Evolutionary conservation across 2,888 invertebrate genomes (phyloP), one percentile per base, ranked within the genome.

Genomic region (Actias luna): DNA sequence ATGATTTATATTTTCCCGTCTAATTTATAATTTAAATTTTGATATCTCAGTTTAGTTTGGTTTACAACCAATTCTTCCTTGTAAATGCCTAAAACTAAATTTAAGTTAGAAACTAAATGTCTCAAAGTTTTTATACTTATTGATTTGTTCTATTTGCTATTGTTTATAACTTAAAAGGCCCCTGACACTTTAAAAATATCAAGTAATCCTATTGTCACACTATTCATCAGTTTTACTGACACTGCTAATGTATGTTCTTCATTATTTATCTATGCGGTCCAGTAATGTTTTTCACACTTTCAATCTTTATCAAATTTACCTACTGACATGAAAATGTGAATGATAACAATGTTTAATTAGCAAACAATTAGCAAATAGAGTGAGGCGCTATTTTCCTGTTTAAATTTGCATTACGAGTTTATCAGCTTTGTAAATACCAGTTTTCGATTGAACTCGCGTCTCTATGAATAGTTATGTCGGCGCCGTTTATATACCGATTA

Each of bases 261-360:
- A n/a, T n/a, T 16, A 29, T 27, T 16, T 25, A 52, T 55, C n/a
- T 29, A 74, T 77, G 80, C 29, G 59, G 52, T 55, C 52, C 52
- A 33, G 39, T 31, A 59, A 59, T 63, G 55, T 76, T 79, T 84
- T 82, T 82, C 73, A 66, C 77, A 74, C 69, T 73, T 77, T 73
- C 66, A 75, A 72, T 75, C 72, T 70, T 83, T 88, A 87, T 89
- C 88, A 82, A 73, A 78, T 80, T 85, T 78, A 82, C 87, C 84
- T 69, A 87, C 83, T 88, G 74, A 85, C 83, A 84, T 79, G 73
- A 76, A 82, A 81, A 78, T 75, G 71, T 79, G 75, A 69, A 74
- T 70, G 82, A 83, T 85, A 82, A 79, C 74, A 73, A 59, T 79
- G 73, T 77, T 77, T 80, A 78, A 75, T 79, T 81, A 76, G 71